phyloP scores from a whole-genome alignment of 2,888 invertebrate genomes.

The Apomyelois bistriatella region DNA sequence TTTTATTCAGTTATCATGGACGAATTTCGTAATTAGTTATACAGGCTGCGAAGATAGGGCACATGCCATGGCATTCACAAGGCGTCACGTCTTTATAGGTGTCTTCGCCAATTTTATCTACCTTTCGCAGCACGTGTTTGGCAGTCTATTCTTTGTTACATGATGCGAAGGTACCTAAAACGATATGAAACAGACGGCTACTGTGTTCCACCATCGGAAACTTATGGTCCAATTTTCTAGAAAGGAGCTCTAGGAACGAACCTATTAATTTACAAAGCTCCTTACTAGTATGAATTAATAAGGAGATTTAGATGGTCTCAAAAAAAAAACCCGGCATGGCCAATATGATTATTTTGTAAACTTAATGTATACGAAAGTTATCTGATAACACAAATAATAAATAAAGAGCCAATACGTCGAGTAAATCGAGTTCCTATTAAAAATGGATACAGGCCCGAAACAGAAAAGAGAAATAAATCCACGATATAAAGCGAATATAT shows the following conservation, averaged over 20 bases:
- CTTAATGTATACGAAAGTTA: no score
- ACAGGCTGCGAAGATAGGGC: conserved; percentile 10
- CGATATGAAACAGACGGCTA: no score
- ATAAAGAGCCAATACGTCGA: neutral
- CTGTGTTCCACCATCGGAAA: no score
- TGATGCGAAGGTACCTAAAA: no score
- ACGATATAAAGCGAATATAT: conserved; percentile 70
- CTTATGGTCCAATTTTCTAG: no score
- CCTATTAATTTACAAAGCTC: no score
- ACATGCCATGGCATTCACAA: conserved; percentile 28
- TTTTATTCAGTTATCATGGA: neutral
- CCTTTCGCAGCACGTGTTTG: neutral
- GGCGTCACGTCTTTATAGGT: conserved; percentile 10
- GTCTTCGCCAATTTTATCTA: conserved; percentile 7
- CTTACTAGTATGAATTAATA: no score
- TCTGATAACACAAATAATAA: no score
- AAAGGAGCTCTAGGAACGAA: no score
- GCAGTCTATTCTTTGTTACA: neutral
- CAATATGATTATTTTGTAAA: neutral
- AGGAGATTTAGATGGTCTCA: neutral
- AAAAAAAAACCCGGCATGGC: neutral
- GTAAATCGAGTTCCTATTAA: conserved; percentile 9
- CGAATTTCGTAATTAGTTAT: conserved; percentile 6
- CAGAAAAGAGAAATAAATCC: conserved; percentile 66
- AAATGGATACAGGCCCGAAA: conserved; percentile 69